These are phyloP conservation scores for Kryptolebias marmoratus DNA, from an alignment of 2,113 vertebrate species.

Conservation along the genomic window DNA sequence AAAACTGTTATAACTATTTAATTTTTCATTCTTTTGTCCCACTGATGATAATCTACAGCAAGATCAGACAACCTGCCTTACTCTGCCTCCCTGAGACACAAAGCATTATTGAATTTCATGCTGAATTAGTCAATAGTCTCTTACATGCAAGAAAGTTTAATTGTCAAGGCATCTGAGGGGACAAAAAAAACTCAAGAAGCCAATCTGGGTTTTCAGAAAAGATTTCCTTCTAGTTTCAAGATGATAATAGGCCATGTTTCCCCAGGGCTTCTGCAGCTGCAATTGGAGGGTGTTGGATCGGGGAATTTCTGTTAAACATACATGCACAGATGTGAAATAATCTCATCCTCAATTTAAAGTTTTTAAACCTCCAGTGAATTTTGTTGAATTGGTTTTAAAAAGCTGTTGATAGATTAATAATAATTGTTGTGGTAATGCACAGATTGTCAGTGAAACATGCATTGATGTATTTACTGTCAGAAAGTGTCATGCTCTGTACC, in stretches of 20 bases:
- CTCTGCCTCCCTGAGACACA: constrained; percentile 10
- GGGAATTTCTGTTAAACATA: background rate
- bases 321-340: background rate
- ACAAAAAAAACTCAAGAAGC: constrained; percentile 1
- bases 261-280: constrained; percentile 3
- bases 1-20: background rate
- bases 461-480: background rate
- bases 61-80: background rate
- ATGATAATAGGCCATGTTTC: constrained; percentile 1
- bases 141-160: constrained; percentile 16
- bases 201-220: constrained; percentile 12
- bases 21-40: background rate
- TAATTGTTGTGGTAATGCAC: background rate
- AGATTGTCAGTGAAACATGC: background rate
- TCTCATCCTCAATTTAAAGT: background rate
- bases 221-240: constrained; percentile 13
- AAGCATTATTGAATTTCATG: constrained; percentile 11
- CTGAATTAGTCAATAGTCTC: constrained; percentile 15
- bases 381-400: background rate
- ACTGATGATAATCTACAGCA: background rate
- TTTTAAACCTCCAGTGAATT: background rate
- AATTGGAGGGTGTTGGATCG: constrained; percentile 13
- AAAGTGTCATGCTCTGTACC: constrained; percentile 72
- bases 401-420: background rate
- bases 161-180: background rate